A percentile compares a stretch with the other conserved stretches of the same genome.
Conservation (phyloP, 2,888 invertebrate species). For the Atherix ibis region DNA sequence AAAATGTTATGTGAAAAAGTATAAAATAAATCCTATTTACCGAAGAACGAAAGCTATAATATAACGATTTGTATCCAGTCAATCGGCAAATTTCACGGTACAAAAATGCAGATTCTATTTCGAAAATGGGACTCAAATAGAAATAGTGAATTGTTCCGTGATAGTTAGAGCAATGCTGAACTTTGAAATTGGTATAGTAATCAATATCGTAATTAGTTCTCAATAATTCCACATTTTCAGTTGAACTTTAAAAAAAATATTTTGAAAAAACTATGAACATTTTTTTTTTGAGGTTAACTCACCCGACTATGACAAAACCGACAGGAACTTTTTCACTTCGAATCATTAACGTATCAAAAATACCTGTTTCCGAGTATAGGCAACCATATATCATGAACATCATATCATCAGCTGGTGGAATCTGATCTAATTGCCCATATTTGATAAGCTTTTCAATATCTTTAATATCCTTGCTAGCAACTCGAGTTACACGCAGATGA, state of each 20-base stretch:
- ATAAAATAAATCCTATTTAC: no score
- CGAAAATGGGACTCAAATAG: conserved; percentile 36
- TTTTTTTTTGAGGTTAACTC: neutral
- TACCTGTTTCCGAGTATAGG: no score
- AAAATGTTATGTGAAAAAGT: no score
- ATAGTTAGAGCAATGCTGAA: conserved; percentile 2
- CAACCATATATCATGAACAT: no score
- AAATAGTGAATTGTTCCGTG: conserved; percentile 11
- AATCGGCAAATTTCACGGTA: conserved; percentile 37
- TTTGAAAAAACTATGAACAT: neutral
- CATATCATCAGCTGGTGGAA: no score
- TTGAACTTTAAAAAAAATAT: neutral
- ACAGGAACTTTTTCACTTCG: conserved; percentile 5
- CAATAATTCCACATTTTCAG: conserved; percentile 1
- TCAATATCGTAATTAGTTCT: conserved; percentile 8
- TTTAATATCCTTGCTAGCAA: conserved; percentile 1
- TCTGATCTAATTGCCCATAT: conserved; percentile 2
- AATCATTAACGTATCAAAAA: conserved; percentile 3
- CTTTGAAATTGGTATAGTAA: conserved; percentile 3
- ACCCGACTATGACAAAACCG: conserved; percentile 11
- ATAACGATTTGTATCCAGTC: conserved; percentile 30
- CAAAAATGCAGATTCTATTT: conserved; percentile 29
- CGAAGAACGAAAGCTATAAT: conserved; percentile 33
- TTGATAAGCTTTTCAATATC: conserved; percentile 4
- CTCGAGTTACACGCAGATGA: neutral